These are phyloP conservation scores for Gallirallus australis DNA, from an alignment of 2,797 vertebrate species.

Conservation along the genomic window DNA sequence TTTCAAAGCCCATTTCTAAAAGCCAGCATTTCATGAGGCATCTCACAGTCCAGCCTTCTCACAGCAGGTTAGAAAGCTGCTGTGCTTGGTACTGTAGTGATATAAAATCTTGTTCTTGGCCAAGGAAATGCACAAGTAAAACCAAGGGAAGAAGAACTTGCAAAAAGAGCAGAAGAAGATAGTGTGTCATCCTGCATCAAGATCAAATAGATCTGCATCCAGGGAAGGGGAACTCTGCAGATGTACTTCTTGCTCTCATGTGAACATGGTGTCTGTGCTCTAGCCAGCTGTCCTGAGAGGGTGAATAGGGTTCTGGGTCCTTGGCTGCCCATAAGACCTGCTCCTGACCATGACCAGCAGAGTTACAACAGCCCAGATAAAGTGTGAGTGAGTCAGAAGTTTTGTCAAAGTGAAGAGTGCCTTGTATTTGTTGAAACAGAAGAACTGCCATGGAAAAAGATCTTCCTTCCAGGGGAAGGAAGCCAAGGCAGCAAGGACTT, in stretches of 20 bases:
- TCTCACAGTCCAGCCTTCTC: not conserved
- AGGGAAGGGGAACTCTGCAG: not conserved
- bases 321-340: not conserved
- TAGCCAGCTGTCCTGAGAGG: not conserved
- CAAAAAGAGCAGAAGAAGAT: not conserved
- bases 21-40: fast-evolving
- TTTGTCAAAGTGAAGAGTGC: not conserved
- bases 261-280: not conserved
- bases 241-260: not conserved
- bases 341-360: not conserved
- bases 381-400: not conserved
- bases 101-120: not conserved
- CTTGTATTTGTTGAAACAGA: not conserved
- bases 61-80: not conserved
- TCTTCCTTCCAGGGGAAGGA: not conserved
- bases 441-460: not conserved
- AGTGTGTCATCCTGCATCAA: not conserved
- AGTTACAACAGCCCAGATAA: not conserved
- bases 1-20: not conserved
- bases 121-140: not conserved
- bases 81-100: not conserved
- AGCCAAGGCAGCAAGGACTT: not conserved
- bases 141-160: not conserved
- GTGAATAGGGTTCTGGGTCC: not conserved
- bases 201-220: not conserved